A percentile compares a stretch with the other conserved stretches of the same genome.
Evolutionary conservation across 1,140 invertebrate genomes (phyloP).

Genomic region (Lucilia cuprina): DNA sequence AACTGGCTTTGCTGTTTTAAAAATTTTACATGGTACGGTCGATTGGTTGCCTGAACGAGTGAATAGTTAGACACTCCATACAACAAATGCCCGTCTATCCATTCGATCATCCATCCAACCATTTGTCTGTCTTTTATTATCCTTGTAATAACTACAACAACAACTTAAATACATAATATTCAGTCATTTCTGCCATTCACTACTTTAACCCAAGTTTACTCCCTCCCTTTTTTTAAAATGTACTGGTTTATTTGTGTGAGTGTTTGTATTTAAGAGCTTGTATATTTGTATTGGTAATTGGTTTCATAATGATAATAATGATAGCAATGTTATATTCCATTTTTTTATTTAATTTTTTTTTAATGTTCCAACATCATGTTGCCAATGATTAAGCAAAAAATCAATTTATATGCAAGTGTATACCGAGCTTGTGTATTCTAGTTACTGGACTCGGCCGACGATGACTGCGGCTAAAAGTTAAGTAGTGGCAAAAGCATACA

Average conservation of each 20-base stretch:
- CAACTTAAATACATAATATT: background rate
- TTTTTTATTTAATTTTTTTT: background rate
- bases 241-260: background rate
- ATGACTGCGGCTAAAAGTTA: background rate
- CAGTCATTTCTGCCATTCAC: background rate
- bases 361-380: constrained; percentile 14
- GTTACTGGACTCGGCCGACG: background rate
- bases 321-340: background rate
- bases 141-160: constrained; percentile 9
- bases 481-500: background rate
- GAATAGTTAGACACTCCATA: background rate
- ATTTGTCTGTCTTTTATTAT: constrained; percentile 5
- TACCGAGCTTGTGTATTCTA: background rate
- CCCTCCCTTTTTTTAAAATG: background rate
- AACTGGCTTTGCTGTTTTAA: background rate
- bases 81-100: background rate
- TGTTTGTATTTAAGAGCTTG: background rate
- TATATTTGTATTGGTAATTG: background rate
- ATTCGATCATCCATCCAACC: background rate
- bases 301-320: constrained; percentile 29
- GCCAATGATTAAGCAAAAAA: constrained; percentile 27
- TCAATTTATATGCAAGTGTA: constrained; percentile 26
- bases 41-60: background rate
- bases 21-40: background rate
- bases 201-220: background rate